These are phyloP conservation scores for Bicyclus anynana DNA, from an alignment of 1,140 invertebrate genomes.

Conservation along the genomic window DNA sequence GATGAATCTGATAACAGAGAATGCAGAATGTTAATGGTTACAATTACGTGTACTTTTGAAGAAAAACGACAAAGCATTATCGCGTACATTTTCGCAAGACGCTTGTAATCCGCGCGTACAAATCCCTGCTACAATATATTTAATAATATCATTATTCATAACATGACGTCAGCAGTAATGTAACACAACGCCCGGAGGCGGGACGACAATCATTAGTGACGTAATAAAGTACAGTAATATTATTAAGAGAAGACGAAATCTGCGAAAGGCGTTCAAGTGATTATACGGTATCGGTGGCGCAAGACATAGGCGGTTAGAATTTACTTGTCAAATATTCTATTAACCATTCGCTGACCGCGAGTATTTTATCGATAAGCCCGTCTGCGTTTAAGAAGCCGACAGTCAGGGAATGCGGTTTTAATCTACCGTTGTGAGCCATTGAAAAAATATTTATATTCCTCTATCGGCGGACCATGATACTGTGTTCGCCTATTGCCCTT, in stretches of 20 bases:
- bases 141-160: slow-evolving; percentile 24
- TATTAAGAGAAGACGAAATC: slow-evolving; percentile 41
- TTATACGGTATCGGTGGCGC: slow-evolving; percentile 17
- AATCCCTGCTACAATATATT: slow-evolving; percentile 12
- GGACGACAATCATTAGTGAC: slow-evolving; percentile 41
- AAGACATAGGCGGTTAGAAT: not conserved
- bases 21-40: too few relatives aligned
- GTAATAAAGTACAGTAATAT: slow-evolving; percentile 43
- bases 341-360: too few relatives aligned
- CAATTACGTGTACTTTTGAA: not conserved
- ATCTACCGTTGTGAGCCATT: too few relatives aligned
- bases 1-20: too few relatives aligned
- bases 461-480: too few relatives aligned
- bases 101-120: not conserved
- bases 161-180: slow-evolving; percentile 28
- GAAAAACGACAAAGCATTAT: not conserved
- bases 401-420: too few relatives aligned
- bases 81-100: not conserved
- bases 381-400: too few relatives aligned
- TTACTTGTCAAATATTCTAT: too few relatives aligned
- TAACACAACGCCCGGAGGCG: slow-evolving; percentile 30
- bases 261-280: slow-evolving; percentile 32
- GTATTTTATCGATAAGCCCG: too few relatives aligned
- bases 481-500: too few relatives aligned
- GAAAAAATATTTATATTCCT: too few relatives aligned